Conservation (phyloP, 2,113 vertebrate genomes). For the Hiodon alosoides region DNA sequence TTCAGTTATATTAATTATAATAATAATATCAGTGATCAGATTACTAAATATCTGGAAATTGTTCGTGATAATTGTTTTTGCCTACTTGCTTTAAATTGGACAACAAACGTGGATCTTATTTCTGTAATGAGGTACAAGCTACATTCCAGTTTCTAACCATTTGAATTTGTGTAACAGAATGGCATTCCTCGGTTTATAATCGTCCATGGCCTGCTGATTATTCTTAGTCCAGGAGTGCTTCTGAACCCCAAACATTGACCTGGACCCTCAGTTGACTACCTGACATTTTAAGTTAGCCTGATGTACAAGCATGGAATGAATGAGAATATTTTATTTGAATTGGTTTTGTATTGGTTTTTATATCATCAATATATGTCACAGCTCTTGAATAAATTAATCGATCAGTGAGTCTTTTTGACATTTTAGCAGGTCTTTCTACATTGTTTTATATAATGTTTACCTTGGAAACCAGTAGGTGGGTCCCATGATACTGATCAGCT, state of each 20-base stretch:
- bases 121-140: background rate
- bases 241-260: background rate
- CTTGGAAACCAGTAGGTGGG: background rate
- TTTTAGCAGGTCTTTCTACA: background rate
- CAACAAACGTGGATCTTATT: too few species aligned
- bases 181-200: background rate
- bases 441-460: background rate
- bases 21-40: too few species aligned
- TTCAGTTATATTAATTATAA: too few species aligned
- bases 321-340: too few species aligned
- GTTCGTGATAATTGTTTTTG: too few species aligned
- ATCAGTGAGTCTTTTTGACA: background rate
- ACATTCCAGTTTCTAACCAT: background rate
- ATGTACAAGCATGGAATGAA: background rate
- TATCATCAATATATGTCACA: too few species aligned
- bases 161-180: background rate
- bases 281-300: background rate
- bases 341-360: too few species aligned
- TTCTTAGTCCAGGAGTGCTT: background rate
- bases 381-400: too few species aligned
- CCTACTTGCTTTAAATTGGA: too few species aligned
- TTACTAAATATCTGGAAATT: too few species aligned
- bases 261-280: background rate
- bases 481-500: background rate
- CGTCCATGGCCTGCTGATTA: background rate